These are phyloP conservation scores for Antheraea pernyi DNA, from an alignment of 1,140 invertebrate genomes.

Conservation along the genomic window DNA sequence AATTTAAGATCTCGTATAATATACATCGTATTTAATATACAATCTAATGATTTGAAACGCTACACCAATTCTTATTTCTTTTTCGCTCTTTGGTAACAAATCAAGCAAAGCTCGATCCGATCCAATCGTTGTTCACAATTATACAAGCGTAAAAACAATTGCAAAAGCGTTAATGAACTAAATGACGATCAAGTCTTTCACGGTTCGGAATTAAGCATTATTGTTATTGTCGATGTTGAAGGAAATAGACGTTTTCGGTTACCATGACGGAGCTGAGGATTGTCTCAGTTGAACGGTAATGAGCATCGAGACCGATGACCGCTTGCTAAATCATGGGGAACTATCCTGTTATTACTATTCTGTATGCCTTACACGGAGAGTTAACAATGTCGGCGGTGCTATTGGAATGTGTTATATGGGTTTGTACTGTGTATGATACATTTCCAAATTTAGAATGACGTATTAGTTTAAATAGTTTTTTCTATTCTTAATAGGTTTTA, in stretches of 20 bases:
- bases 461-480: too few species aligned
- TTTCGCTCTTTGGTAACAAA: not conserved
- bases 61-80: not conserved
- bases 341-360: constrained; percentile 29
- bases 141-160: constrained; percentile 65
- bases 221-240: constrained; percentile 53
- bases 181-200: constrained; percentile 40
- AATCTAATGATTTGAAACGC: not conserved
- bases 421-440: constrained; percentile 1
- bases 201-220: constrained; percentile 38
- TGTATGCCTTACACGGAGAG: constrained; percentile 26
- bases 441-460: not conserved
- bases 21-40: too few species aligned
- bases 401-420: constrained; percentile 9
- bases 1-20: too few species aligned
- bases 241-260: constrained; percentile 45
- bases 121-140: constrained; percentile 50
- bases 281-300: constrained; percentile 69
- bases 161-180: constrained; percentile 58
- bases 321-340: constrained; percentile 62
- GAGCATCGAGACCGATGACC: constrained; percentile 68
- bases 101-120: not conserved
- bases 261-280: constrained; percentile 55
- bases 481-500: too few species aligned
- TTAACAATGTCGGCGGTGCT: constrained; percentile 18